Percentiles rank a stretch among this genome's conserved stretches.
Evolutionary conservation across 64 coral and sea anemone genomes (phyloP).

Genomic region (Montipora capricornis): DNA sequence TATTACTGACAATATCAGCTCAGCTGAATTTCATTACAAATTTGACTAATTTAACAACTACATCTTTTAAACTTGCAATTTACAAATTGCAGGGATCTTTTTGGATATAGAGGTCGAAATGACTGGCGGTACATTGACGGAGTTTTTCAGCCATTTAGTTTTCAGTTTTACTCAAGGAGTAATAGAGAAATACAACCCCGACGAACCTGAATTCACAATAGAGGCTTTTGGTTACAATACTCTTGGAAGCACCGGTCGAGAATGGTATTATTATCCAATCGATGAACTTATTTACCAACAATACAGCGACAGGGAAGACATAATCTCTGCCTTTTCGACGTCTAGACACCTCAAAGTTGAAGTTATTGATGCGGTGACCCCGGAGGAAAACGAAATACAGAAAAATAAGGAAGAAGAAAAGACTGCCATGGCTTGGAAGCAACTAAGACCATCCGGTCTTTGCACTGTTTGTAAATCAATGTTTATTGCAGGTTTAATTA

Average conservation of each 20-base stretch:
- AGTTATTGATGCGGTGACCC: background rate
- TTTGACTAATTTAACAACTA: too few relatives aligned
- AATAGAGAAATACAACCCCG: background rate
- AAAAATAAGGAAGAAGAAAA: background rate
- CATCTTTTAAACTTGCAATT: too few relatives aligned
- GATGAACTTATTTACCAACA: conserved; percentile 16
- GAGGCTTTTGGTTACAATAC: background rate
- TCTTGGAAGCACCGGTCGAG: background rate
- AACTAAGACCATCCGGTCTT: background rate
- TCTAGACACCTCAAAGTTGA: background rate
- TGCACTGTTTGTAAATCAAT: background rate
- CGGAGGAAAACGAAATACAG: background rate
- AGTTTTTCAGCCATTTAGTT: background rate
- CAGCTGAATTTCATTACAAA: too few relatives aligned
- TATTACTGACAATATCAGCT: too few relatives aligned
- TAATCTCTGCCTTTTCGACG: background rate
- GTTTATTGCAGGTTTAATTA: background rate
- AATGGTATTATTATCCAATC: background rate
- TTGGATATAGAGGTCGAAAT: background rate
- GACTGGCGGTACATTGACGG: background rate
- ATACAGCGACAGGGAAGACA: conserved; percentile 1
- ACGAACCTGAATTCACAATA: background rate
- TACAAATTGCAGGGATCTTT: too few relatives aligned
- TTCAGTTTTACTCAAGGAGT: background rate
- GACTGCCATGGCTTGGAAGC: background rate